These are phyloP conservation scores for Chaetoderma sp. DNA, from an alignment of 2,888 invertebrate genomes.

Conservation along the genomic window DNA sequence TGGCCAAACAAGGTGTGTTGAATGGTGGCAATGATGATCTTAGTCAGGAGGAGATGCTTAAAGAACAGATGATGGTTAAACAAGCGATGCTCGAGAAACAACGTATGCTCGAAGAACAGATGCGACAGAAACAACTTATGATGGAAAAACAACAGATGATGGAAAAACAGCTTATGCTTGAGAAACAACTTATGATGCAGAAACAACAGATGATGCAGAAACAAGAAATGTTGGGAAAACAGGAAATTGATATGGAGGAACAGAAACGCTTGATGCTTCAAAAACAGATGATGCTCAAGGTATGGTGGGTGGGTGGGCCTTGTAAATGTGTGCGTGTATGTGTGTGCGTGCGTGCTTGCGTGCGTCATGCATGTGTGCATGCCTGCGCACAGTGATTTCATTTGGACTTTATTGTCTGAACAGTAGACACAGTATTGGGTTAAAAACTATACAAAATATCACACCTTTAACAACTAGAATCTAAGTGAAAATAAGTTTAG, in stretches of 20 bases:
- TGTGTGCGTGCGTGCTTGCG: too few species aligned
- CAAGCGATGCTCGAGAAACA: too few species aligned
- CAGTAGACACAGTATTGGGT: too few species aligned
- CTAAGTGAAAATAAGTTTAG: too few species aligned
- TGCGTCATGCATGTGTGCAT: too few species aligned
- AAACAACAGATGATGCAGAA: conserved; percentile 33
- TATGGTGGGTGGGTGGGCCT: too few species aligned
- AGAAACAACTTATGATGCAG: not conserved
- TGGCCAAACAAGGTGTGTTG: not conserved
- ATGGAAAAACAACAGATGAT: conserved; percentile 25
- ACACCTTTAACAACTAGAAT: too few species aligned
- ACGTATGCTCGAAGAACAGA: conserved; percentile 34
- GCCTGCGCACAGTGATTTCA: too few species aligned
- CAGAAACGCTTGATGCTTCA: not conserved
- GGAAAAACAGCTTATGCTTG: conserved; percentile 9
- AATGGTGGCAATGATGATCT: not conserved
- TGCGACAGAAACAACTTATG: conserved; percentile 15
- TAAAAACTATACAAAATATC: too few species aligned
- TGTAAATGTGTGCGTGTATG: too few species aligned
- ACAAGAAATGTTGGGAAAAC: conserved; percentile 21
- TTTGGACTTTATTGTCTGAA: too few species aligned
- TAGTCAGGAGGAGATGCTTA: conserved; percentile 33
- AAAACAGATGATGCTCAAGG: too few species aligned
- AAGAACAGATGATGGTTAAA: conserved; percentile 5
- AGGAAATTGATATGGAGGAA: not conserved